Percentiles rank a stretch among this genome's conserved stretches.
Evolutionary conservation across 1,140 invertebrate species (phyloP).

Genomic region (Mycetomoellerius zeteki): DNA sequence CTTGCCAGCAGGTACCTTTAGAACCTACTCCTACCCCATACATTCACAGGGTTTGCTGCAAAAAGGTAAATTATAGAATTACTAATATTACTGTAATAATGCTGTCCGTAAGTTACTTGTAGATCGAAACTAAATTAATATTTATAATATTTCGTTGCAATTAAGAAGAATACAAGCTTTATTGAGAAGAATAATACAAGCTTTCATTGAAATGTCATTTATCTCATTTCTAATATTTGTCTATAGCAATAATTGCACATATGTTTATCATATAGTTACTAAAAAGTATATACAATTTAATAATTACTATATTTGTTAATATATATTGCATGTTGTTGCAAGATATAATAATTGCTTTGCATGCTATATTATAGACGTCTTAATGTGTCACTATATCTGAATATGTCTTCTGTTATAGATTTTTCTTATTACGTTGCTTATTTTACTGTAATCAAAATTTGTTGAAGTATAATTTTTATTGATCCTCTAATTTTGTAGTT

Average conservation of each 20-base stretch:
- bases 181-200: background rate
- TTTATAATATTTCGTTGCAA: background rate
- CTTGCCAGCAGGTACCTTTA: conserved; percentile 85
- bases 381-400: background rate
- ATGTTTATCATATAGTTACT: background rate
- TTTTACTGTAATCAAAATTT: background rate
- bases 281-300: background rate
- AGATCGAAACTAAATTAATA: conserved; percentile 46
- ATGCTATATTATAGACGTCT: conserved; percentile 18
- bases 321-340: conserved; percentile 22
- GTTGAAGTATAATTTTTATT: background rate
- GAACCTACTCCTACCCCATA: conserved; percentile 83
- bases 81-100: conserved; percentile 81
- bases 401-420: background rate
- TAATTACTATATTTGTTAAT: conserved; percentile 1
- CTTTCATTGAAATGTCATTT: conserved; percentile 15
- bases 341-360: conserved; percentile 31
- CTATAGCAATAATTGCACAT: background rate
- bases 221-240: conserved; percentile 5
- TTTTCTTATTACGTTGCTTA: background rate
- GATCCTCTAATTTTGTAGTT: background rate
- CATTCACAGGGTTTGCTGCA: conserved; percentile 83
- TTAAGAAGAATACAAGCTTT: conserved; percentile 9
- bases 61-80: conserved; percentile 84
- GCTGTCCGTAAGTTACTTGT: conserved; percentile 69